phyloP scores from a whole-genome alignment of 2,797 vertebrate genomes.

The Prunella strophiata region DNA sequence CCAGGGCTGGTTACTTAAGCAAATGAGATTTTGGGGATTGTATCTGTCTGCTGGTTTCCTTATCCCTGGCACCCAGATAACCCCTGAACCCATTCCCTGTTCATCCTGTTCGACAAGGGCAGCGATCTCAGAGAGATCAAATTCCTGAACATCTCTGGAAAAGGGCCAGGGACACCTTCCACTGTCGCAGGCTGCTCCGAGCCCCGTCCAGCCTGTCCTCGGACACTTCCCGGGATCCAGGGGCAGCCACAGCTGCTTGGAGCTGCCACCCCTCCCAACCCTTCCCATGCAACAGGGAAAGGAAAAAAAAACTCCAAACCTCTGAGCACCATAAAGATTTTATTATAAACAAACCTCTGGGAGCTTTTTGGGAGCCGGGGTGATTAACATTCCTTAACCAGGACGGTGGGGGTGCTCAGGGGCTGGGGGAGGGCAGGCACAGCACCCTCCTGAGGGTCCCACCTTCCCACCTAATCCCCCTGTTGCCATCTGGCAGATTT shows the following conservation, averaged over 20 bases:
- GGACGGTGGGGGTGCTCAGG: not conserved
- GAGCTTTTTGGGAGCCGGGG: not conserved
- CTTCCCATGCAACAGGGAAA: not conserved
- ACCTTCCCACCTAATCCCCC: constrained; percentile 9
- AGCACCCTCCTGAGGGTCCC: not conserved
- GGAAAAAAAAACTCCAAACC: not conserved
- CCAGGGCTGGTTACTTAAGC: not conserved
- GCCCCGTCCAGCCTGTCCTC: not conserved
- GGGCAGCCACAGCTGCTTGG: not conserved
- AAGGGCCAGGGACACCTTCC: not conserved
- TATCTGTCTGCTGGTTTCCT: not conserved
- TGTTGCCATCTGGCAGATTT: constrained; percentile 37
- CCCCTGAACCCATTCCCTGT: not conserved
- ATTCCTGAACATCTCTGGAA: not conserved
- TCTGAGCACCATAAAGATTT: not conserved
- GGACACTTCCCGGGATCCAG: not conserved
- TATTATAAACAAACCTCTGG: not conserved
- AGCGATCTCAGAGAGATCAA: not conserved
- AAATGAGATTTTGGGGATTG: not conserved
- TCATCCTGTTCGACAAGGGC: not conserved
- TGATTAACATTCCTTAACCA: not conserved
- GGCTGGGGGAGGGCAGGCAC: not conserved
- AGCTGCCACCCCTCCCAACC: not conserved
- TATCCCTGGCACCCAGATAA: not conserved
- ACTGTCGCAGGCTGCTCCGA: not conserved